These are phyloP conservation scores for Xestia ashworthii DNA, from an alignment of 2,888 invertebrate genomes.

Conservation along the genomic window DNA sequence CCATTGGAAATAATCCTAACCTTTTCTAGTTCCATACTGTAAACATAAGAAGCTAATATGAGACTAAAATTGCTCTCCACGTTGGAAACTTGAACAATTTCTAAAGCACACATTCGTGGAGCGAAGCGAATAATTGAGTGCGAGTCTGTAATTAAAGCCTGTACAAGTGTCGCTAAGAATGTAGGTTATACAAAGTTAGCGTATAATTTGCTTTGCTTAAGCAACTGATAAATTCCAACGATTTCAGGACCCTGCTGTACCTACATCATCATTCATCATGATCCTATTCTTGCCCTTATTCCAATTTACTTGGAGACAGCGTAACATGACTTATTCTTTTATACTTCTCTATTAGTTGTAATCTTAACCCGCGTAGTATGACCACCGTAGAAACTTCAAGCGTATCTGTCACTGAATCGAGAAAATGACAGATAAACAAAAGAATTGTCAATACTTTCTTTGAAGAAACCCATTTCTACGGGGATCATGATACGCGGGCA, in stretches of 20 bases:
- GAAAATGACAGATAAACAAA: too few relatives aligned
- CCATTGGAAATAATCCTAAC: constrained; percentile 19
- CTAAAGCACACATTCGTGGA: constrained; percentile 49
- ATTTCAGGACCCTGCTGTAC: not conserved
- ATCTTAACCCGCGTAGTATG: not conserved
- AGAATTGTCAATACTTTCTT: too few relatives aligned
- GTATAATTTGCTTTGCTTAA: constrained; percentile 41
- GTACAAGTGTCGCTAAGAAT: constrained; percentile 46
- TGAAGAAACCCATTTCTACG: too few relatives aligned
- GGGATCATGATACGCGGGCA: too few relatives aligned
- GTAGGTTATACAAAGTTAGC: constrained; percentile 40
- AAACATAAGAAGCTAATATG: constrained; percentile 34
- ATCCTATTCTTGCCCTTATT: not conserved
- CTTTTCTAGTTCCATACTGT: constrained; percentile 14
- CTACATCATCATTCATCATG: not conserved
- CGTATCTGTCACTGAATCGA: too few relatives aligned
- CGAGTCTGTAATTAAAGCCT: constrained; percentile 67
- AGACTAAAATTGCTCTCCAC: constrained; percentile 48
- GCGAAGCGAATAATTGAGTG: constrained; percentile 67
- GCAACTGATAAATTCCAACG: constrained; percentile 45
- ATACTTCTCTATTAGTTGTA: not conserved
- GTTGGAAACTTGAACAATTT: constrained; percentile 49
- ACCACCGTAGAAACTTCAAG: too few relatives aligned
- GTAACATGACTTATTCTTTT: not conserved
- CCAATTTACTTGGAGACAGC: not conserved